phyloP scores from a whole-genome alignment of 1,140 invertebrate species.

The Cotesia glomerata region DNA sequence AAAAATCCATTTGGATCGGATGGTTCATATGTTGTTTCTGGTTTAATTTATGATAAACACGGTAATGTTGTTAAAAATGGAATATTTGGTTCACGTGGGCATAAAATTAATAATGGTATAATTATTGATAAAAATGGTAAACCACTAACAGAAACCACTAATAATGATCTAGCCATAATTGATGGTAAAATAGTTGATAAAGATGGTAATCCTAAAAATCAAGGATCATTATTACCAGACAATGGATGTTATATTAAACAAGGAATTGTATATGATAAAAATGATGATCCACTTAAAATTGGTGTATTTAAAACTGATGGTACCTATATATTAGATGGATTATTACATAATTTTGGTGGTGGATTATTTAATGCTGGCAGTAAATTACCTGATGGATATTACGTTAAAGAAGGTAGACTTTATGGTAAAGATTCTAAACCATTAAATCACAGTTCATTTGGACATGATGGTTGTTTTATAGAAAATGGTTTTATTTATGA shows the following conservation, averaged over 20 bases:
- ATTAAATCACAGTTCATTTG: slow-evolving; percentile 55
- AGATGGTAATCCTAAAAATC: slow-evolving; percentile 48
- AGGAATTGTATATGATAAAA: slow-evolving; percentile 52
- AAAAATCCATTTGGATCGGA: slow-evolving; percentile 56
- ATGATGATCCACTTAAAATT: slow-evolving; percentile 49
- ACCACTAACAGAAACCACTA: slow-evolving; percentile 49
- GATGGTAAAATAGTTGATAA: slow-evolving; percentile 56
- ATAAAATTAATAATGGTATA: slow-evolving; percentile 54
- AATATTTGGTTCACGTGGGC: slow-evolving; percentile 54
- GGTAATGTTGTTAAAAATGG: slow-evolving; percentile 51
- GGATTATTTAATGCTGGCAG: slow-evolving; percentile 52
- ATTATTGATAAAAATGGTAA: slow-evolving; percentile 54
- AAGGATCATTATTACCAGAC: slow-evolving; percentile 53
- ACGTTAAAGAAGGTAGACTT: slow-evolving; percentile 52
- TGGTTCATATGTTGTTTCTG: slow-evolving; percentile 54
- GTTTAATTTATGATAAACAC: slow-evolving; percentile 50
- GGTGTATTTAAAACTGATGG: slow-evolving; percentile 57
- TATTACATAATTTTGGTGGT: slow-evolving; percentile 55
- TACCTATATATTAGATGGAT: slow-evolving; percentile 54
- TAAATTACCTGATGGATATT: slow-evolving; percentile 47
- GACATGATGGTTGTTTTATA: slow-evolving; percentile 50
- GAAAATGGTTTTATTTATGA: slow-evolving; percentile 55
- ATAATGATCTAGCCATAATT: slow-evolving; percentile 49
- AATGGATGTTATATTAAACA: slow-evolving; percentile 57
- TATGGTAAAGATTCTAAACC: slow-evolving; percentile 52